Conservation (phyloP, 2,888 invertebrate species). For the Epirrhoe alternata region DNA sequence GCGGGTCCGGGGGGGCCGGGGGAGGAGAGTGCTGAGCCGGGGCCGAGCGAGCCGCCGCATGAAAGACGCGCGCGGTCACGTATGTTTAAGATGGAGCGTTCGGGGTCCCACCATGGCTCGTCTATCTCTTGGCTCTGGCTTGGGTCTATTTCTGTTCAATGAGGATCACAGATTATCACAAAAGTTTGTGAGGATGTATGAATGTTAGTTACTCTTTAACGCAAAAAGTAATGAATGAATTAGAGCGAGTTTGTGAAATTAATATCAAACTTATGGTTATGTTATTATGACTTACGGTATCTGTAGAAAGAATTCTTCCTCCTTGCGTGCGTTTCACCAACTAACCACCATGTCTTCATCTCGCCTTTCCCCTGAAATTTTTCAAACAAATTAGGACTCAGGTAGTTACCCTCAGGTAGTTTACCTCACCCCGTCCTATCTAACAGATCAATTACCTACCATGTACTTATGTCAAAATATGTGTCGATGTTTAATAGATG, state of each 20-base stretch:
- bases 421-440: too few species aligned
- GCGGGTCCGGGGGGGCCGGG: slow-evolving; percentile 77
- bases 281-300: slow-evolving; percentile 71
- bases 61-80: slow-evolving; percentile 74
- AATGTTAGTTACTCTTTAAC: too few species aligned
- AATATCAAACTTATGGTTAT: too few species aligned
- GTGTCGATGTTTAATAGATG: too few species aligned
- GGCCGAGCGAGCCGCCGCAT: slow-evolving; percentile 72
- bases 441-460: too few species aligned
- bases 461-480: too few species aligned
- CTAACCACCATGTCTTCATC: slow-evolving; percentile 90
- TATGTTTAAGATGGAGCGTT: slow-evolving; percentile 67
- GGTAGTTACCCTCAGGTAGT: too few species aligned
- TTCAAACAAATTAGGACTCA: too few species aligned
- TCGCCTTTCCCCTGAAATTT: slow-evolving; percentile 88
- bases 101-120: slow-evolving; percentile 62
- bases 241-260: too few species aligned
- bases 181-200: neutral
- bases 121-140: slow-evolving; percentile 52
- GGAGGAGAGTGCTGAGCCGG: slow-evolving; percentile 74
- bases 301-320: slow-evolving; percentile 64
- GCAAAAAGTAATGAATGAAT: too few species aligned
- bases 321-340: slow-evolving; percentile 85
- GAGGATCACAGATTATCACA: neutral
- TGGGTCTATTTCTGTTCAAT: slow-evolving; percentile 62